Evolutionary conservation across 1,140 invertebrate species (phyloP).

Genomic region (Hycleus cichorii): DNA sequence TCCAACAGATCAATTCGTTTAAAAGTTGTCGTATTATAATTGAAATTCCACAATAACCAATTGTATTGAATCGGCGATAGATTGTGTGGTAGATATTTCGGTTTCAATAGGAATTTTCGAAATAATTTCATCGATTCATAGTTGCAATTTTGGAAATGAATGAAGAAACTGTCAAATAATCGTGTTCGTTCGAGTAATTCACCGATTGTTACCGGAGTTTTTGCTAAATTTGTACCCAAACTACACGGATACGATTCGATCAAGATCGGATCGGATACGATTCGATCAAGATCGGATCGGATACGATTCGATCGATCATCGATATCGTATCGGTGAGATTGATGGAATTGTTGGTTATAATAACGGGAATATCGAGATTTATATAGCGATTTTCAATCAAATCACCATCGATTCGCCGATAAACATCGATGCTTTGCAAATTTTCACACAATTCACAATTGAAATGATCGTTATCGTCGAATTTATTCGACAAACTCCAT

Average conservation of each 20-base stretch:
- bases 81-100: slow-evolving; percentile 66
- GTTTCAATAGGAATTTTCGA: slow-evolving; percentile 57
- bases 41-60: slow-evolving; percentile 71
- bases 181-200: slow-evolving; percentile 18
- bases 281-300: slow-evolving; percentile 4
- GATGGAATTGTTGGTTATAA: too few species aligned
- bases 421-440: slow-evolving; percentile 21
- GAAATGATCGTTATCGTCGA: slow-evolving; percentile 18
- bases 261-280: slow-evolving; percentile 3
- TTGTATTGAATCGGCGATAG: slow-evolving; percentile 70
- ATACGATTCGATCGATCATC: neutral
- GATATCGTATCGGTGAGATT: too few species aligned
- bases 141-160: slow-evolving; percentile 82
- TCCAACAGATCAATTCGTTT: slow-evolving; percentile 65
- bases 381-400: slow-evolving; percentile 6
- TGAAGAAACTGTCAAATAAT: slow-evolving; percentile 61
- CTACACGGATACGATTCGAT: slow-evolving; percentile 30
- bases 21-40: slow-evolving; percentile 64
- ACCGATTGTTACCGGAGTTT: neutral
- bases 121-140: slow-evolving; percentile 53
- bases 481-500: neutral
- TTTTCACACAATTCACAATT: slow-evolving; percentile 34
- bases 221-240: slow-evolving; percentile 25
- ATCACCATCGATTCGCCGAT: slow-evolving; percentile 13
- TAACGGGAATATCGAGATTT: too few species aligned